Evolutionary conservation across 2,797 vertebrate species (phyloP), one percentile per base, ranked within the genome.

Genomic region (Oophaga sylvatica): DNA sequence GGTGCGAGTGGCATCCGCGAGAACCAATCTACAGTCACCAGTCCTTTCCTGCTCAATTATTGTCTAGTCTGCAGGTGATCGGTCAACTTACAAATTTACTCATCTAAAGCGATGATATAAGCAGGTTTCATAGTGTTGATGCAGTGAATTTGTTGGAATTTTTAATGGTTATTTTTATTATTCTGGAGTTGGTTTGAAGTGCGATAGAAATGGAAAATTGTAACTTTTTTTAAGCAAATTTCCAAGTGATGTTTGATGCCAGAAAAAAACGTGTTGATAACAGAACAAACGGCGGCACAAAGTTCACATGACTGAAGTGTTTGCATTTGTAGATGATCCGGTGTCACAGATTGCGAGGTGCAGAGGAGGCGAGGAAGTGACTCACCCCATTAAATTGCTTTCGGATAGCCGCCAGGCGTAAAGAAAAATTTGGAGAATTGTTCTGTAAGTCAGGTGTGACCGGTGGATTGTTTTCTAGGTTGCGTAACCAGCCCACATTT

Each of bases 231-330:
- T 35, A 35, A 41, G 16, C 35, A 2, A 45, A 48, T 75, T 75
- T 7, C 1, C 9, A 75, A 75, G 48, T 11, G 10, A 45, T 35
- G 17, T 71, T 41, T 41, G 9, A 75, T 73, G 35, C n/a, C 41
- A 75, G 13, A n/a, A 75, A 59, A 59, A 48, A 15, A 48, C 4
- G 20, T 48, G 71, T n/a, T 75, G 19, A 75, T 71, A 41, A 15
- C 68, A 41, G 22, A 53, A 75, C 19, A 75, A 12, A 9, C 13
- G 65, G 65, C 41, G 41, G 35, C 16, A 41, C 22, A 48, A 41
- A 53, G 80, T 63, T 82, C n/a, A 68, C 41, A 13, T 81, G 63
- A 68, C 81, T 56, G 63, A 6, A 48, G 81, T 68, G 53, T 70
- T 68, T 11, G 7, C 41, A 26, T 53, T 26, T 19, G 67, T 57